Conservation (phyloP, 2,888 invertebrate genomes). For the Drosophila eohydei region DNA sequence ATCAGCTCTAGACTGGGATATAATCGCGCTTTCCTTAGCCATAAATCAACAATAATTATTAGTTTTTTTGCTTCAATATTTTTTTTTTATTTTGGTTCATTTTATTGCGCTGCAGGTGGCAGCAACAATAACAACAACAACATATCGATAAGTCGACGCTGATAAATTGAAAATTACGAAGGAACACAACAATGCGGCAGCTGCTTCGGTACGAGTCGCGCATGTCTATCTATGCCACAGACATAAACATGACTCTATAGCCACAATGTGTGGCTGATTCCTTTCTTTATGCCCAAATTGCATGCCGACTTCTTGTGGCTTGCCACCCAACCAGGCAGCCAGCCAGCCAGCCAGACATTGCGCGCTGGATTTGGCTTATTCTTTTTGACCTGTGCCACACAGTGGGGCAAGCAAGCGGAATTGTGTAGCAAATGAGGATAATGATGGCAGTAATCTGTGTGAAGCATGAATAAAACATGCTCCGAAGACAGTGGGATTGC, state of each 20-base stretch:
- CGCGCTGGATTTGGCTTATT: slow-evolving; percentile 30
- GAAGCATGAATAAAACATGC: slow-evolving; percentile 3
- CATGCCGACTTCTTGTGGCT: slow-evolving; percentile 61
- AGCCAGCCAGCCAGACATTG: slow-evolving; percentile 17
- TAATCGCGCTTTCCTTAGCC: slow-evolving; percentile 26
- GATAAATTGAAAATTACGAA: slow-evolving; percentile 79
- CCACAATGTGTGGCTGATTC: slow-evolving; percentile 36
- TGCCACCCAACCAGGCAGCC: slow-evolving; percentile 5
- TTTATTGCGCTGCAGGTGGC: slow-evolving; percentile 44
- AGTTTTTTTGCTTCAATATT: slow-evolving; percentile 25
- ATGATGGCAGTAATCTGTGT: neutral
- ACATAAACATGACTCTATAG: slow-evolving; percentile 31
- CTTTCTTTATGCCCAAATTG: slow-evolving; percentile 55
- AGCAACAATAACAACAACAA: slow-evolving; percentile 31
- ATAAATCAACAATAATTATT: slow-evolving; percentile 80
- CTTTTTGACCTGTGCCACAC: slow-evolving; percentile 39
- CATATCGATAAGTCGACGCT: slow-evolving; percentile 69
- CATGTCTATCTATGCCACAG: slow-evolving; percentile 14
- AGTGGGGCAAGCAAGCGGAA: slow-evolving; percentile 15
- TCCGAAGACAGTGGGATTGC: neutral
- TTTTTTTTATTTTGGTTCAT: slow-evolving; percentile 15
- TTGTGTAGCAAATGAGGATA: neutral
- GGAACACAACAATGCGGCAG: slow-evolving; percentile 42
- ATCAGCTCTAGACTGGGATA: slow-evolving; percentile 21
- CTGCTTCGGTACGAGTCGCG: neutral